Evolutionary conservation across 2,888 invertebrate genomes (phyloP).

Genomic region (Argyresthia goedartella): DNA sequence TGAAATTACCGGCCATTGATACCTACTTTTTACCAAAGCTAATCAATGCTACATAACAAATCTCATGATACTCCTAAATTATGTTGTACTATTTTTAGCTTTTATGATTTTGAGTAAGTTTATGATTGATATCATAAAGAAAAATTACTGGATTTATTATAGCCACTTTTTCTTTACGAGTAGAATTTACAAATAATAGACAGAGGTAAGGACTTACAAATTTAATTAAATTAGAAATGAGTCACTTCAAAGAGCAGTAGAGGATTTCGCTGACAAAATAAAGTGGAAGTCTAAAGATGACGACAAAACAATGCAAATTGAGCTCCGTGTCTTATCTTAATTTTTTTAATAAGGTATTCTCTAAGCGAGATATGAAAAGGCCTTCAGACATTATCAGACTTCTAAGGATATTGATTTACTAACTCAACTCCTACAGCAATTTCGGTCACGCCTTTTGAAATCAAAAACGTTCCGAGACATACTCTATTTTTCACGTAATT

Average conservation of each 20-base stretch:
- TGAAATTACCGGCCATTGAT: conserved; percentile 63
- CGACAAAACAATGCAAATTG: conserved; percentile 13
- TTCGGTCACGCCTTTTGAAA: no score
- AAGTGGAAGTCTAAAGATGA: conserved; percentile 8
- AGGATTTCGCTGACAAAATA: conserved; percentile 7
- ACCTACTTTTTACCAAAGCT: conserved; percentile 13
- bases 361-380: neutral
- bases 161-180: no score
- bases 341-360: conserved; percentile 11
- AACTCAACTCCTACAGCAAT: no score
- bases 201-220: no score
- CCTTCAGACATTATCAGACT: neutral
- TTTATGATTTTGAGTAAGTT: neutral
- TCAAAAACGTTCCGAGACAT: no score
- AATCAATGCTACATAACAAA: neutral
- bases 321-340: conserved; percentile 15
- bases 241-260: neutral
- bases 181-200: no score
- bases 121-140: neutral
- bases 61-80: neutral
- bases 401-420: neutral
- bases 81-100: neutral
- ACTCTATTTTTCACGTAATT: no score
- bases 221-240: neutral
- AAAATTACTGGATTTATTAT: no score